These are phyloP conservation scores for Meloidogyne floridensis DNA, from an alignment of 1,140 invertebrate species.

Conservation along the genomic window DNA sequence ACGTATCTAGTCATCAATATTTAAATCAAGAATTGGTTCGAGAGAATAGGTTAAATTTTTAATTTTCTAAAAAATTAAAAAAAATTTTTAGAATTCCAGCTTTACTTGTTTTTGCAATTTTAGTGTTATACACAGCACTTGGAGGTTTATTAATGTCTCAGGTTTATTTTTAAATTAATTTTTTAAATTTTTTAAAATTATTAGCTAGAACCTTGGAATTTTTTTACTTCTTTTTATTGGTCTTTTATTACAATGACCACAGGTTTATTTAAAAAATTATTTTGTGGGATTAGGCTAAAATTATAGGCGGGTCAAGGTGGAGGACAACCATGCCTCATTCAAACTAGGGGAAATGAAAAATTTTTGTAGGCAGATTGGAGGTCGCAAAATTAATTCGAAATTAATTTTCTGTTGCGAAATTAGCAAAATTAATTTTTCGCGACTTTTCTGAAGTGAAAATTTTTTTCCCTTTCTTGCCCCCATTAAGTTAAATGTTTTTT, in stretches of 20 bases:
- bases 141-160: conserved; percentile 64
- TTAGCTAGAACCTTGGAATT: conserved; percentile 39
- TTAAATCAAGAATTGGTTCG: background rate
- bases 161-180: conserved; percentile 12
- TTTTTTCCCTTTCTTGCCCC: too few species aligned
- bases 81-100: conserved; percentile 59
- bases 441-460: too few species aligned
- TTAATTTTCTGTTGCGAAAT: too few species aligned
- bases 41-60: conserved; percentile 2
- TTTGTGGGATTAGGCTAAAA: background rate
- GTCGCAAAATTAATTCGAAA: too few species aligned
- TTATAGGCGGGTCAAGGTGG: too few species aligned
- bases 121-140: conserved; percentile 62
- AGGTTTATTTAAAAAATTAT: conserved; percentile 29
- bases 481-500: too few species aligned
- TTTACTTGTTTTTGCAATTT: conserved; percentile 59
- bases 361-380: too few species aligned
- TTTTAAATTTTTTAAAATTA: background rate
- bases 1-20: conserved; percentile 43
- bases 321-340: background rate
- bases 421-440: too few species aligned
- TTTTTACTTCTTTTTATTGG: conserved; percentile 66
- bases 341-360: background rate
- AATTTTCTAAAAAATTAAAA: background rate
- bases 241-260: conserved; percentile 66